Conservation (phyloP, 2,797 vertebrate species). For the Salarias fasciatus region DNA sequence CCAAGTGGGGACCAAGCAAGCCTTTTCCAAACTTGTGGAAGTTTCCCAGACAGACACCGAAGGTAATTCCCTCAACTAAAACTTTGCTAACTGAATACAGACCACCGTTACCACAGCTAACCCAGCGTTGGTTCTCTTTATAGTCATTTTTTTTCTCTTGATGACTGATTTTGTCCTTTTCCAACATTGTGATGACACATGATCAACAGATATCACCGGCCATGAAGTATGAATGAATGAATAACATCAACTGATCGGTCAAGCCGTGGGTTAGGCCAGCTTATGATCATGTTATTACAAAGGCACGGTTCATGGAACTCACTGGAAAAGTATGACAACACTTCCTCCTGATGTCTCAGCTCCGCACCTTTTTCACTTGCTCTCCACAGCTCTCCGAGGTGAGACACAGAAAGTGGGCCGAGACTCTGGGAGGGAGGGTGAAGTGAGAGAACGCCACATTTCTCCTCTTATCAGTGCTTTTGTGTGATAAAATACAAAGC, state of each 20-base stretch:
- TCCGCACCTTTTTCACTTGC: slow-evolving; percentile 35
- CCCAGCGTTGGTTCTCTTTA: not conserved
- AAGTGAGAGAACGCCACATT: slow-evolving; percentile 21
- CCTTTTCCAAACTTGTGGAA: slow-evolving; percentile 33
- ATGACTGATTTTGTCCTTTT: slow-evolving; percentile 15
- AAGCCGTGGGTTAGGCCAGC: slow-evolving; percentile 1
- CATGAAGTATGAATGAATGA: not conserved
- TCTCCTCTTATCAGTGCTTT: slow-evolving; percentile 62
- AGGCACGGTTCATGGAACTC: slow-evolving; percentile 38
- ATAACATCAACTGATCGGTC: not conserved
- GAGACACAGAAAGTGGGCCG: slow-evolving; percentile 47
- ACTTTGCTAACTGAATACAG: slow-evolving; percentile 11
- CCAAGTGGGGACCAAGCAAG: slow-evolving; percentile 23
- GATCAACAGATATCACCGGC: not conserved
- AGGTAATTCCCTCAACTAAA: slow-evolving; percentile 11
- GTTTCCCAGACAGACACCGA: slow-evolving; percentile 24
- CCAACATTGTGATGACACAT: not conserved
- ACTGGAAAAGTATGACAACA: slow-evolving; percentile 42
- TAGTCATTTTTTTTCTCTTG: not conserved
- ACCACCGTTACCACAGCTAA: not conserved
- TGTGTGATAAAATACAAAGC: slow-evolving; percentile 61
- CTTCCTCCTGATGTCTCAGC: slow-evolving; percentile 34
- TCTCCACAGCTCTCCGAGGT: slow-evolving; percentile 44
- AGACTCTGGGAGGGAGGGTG: slow-evolving; percentile 29
- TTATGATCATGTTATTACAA: slow-evolving; percentile 32